Percentiles rank a stretch among this genome's conserved stretches.
These are phyloP conservation scores for Oenanthe melanoleuca DNA, from an alignment of 2,113 vertebrate genomes.

Conservation along the genomic window DNA sequence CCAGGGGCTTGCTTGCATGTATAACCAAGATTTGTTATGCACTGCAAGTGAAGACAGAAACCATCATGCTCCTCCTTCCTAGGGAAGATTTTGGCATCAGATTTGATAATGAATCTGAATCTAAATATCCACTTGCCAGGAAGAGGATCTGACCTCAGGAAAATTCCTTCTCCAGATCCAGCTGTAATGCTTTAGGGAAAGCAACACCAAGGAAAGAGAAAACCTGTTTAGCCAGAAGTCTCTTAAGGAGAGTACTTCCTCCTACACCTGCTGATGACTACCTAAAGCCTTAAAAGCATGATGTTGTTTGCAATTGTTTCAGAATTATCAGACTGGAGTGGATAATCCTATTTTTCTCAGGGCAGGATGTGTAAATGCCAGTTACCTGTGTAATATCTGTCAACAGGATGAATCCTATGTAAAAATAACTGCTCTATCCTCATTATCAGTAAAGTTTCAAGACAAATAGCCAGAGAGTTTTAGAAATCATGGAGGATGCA, in stretches of 20 bases:
- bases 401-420: not conserved
- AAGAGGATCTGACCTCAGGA: not conserved
- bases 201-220: not conserved
- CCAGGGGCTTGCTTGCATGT: not conserved
- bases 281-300: not conserved
- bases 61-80: not conserved
- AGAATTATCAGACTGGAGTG: not conserved
- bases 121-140: not conserved
- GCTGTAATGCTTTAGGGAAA: not conserved
- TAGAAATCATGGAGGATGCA: not conserved
- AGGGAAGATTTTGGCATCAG: not conserved
- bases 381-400: not conserved
- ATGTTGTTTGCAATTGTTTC: not conserved
- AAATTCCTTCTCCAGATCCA: not conserved
- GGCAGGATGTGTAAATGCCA: not conserved
- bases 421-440: not conserved
- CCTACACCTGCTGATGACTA: not conserved
- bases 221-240: not conserved
- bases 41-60: not conserved
- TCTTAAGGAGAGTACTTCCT: not conserved
- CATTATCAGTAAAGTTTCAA: not conserved
- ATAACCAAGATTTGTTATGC: not conserved
- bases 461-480: not conserved
- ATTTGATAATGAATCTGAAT: not conserved
- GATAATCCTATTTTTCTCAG: not conserved